Evolutionary conservation across 2,888 invertebrate species (phyloP).

Genomic region (Pollenia labialis): DNA sequence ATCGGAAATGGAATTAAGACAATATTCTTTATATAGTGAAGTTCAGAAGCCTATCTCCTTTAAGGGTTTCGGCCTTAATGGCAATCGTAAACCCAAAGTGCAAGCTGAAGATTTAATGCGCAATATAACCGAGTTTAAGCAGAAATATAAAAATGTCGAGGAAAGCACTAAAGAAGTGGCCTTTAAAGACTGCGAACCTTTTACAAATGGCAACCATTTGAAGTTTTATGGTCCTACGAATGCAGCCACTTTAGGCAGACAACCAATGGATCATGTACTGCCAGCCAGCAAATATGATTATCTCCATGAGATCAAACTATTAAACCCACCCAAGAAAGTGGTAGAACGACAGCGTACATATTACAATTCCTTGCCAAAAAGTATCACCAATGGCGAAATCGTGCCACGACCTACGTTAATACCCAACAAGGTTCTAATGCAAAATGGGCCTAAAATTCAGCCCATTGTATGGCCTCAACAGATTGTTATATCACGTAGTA

Average conservation of each 20-base stretch:
- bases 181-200: slow-evolving; percentile 1
- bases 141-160: slow-evolving; percentile 87
- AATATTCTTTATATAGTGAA: slow-evolving; percentile 72
- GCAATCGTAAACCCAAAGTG: slow-evolving; percentile 75
- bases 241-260: slow-evolving; percentile 63
- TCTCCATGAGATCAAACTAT: slow-evolving; percentile 83
- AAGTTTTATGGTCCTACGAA: slow-evolving; percentile 55
- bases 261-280: slow-evolving; percentile 17
- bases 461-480: slow-evolving; percentile 76
- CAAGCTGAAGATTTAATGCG: slow-evolving; percentile 86
- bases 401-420: slow-evolving; percentile 88
- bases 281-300: slow-evolving; percentile 81
- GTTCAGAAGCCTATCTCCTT: slow-evolving; percentile 23
- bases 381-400: slow-evolving; percentile 85
- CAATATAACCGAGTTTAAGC: slow-evolving; percentile 87
- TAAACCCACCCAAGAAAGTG: slow-evolving; percentile 80
- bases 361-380: slow-evolving; percentile 84
- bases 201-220: slow-evolving; percentile 35
- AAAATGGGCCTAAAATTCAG: slow-evolving; percentile 80
- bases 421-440: slow-evolving; percentile 84
- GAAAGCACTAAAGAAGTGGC: slow-evolving; percentile 76
- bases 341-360: slow-evolving; percentile 76
- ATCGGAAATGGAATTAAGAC: slow-evolving; percentile 68
- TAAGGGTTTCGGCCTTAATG: slow-evolving; percentile 57
- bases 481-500: slow-evolving; percentile 87